These are phyloP conservation scores for Pseudochirops corinnae DNA, from an alignment of 2,797 vertebrate species.

Conservation along the genomic window DNA sequence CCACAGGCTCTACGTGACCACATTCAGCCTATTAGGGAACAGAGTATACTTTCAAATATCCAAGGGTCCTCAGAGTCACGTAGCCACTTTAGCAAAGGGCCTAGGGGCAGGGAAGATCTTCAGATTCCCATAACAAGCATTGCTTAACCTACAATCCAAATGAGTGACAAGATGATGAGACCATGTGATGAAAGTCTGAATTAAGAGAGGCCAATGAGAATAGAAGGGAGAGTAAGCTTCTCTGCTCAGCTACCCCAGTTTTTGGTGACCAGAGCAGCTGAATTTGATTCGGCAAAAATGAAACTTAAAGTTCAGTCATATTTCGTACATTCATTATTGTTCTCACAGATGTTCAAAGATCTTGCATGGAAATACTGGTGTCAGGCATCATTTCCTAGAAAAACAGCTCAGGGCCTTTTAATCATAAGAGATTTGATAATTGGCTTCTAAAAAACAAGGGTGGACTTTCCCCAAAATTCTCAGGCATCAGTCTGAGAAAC, in stretches of 20 bases:
- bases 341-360: constrained; percentile 80
- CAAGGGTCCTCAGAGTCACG: no score
- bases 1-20: no score
- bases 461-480: constrained; percentile 70
- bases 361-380: constrained; percentile 80
- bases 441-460: constrained; percentile 78
- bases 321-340: constrained; percentile 75
- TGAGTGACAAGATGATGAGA: neutral
- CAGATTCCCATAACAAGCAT: no score
- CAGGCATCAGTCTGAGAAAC: constrained; percentile 71
- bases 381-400: constrained; percentile 80
- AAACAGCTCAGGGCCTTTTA: constrained; percentile 75
- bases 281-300: constrained; percentile 35
- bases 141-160: neutral
- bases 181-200: neutral
- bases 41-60: no score
- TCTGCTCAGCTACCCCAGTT: neutral
- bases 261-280: neutral
- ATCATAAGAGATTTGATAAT: constrained; percentile 73
- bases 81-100: no score
- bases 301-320: constrained; percentile 65
- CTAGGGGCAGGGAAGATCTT: no score
- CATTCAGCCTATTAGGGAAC: no score
- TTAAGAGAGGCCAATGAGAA: neutral
- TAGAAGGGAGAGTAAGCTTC: neutral